Conservation (phyloP, 2,113 vertebrate genomes). For the Corydoras maculifer region DNA sequence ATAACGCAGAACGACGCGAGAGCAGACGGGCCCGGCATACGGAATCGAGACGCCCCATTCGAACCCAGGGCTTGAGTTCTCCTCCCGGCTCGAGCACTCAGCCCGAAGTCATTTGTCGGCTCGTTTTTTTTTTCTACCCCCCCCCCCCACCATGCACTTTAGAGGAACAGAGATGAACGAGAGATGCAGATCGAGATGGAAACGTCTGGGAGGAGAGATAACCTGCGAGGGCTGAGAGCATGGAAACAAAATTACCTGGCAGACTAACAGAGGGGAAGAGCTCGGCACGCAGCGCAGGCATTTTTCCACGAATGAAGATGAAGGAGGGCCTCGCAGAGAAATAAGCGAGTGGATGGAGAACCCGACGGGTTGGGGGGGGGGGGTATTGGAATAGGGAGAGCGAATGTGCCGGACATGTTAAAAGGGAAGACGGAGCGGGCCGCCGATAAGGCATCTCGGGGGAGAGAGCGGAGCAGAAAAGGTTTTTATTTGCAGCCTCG, state of each 20-base stretch:
- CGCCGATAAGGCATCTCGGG: no score
- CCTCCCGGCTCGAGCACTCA: background rate
- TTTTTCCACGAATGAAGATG: slow-evolving; percentile 59
- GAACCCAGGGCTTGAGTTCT: slow-evolving; percentile 1
- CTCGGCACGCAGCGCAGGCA: slow-evolving; percentile 59
- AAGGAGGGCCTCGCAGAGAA: slow-evolving; percentile 61
- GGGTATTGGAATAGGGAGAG: no score
- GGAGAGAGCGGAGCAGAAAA: no score
- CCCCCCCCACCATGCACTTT: background rate
- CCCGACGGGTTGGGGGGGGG: no score
- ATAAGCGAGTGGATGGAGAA: slow-evolving; percentile 43
- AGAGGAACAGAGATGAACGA: slow-evolving; percentile 7
- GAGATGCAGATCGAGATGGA: slow-evolving; percentile 7
- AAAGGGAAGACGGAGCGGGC: no score
- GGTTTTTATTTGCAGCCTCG: no score
- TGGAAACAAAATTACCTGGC: slow-evolving; percentile 65
- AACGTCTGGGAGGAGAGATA: slow-evolving; percentile 6
- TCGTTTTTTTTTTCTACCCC: background rate
- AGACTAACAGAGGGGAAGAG: slow-evolving; percentile 58
- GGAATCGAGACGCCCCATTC: background rate
- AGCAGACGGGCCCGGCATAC: no score
- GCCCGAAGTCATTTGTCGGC: slow-evolving; percentile 18
- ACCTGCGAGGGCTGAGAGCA: slow-evolving; percentile 31
- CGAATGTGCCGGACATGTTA: no score
- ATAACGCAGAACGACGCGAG: no score